Evolutionary conservation across 2,888 invertebrate species (phyloP).

Genomic region (Drosophila anomalata): DNA sequence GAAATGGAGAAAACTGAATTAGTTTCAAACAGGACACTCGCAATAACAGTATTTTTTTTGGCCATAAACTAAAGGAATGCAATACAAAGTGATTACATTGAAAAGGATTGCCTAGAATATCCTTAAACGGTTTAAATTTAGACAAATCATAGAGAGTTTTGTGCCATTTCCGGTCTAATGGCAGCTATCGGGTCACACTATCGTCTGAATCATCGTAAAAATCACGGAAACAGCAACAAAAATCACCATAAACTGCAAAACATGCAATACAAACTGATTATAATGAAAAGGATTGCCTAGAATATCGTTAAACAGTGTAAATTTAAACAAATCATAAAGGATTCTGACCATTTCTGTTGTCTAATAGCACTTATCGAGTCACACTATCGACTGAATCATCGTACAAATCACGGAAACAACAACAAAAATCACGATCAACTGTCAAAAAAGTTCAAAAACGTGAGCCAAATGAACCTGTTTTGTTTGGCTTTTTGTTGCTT

Average conservation of each 20-base stretch:
- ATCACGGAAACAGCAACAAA: slow-evolving; percentile 14
- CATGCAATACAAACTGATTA: background rate
- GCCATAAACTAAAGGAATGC: background rate
- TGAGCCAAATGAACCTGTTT: slow-evolving; percentile 54
- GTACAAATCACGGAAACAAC: slow-evolving; percentile 10
- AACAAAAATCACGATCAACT: slow-evolving; percentile 22
- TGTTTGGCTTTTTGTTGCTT: background rate
- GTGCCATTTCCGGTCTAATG: background rate
- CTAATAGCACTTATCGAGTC: background rate
- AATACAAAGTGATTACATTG: background rate
- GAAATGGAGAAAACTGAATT: slow-evolving; percentile 5
- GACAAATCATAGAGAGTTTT: background rate
- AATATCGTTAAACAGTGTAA: background rate
- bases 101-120: background rate
- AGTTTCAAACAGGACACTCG: background rate
- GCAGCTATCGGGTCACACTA: background rate
- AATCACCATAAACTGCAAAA: no score
- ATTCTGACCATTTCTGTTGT: background rate
- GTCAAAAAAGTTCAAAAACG: slow-evolving; percentile 37
- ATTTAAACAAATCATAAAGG: background rate
- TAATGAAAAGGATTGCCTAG: background rate
- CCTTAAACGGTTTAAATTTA: background rate
- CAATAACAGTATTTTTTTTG: no score
- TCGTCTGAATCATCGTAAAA: slow-evolving; percentile 13
- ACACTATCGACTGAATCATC: slow-evolving; percentile 13